Base-by-base conservation (phyloP, 2,113 vertebrate genomes). In the Gadus macrocephalus region DNA sequence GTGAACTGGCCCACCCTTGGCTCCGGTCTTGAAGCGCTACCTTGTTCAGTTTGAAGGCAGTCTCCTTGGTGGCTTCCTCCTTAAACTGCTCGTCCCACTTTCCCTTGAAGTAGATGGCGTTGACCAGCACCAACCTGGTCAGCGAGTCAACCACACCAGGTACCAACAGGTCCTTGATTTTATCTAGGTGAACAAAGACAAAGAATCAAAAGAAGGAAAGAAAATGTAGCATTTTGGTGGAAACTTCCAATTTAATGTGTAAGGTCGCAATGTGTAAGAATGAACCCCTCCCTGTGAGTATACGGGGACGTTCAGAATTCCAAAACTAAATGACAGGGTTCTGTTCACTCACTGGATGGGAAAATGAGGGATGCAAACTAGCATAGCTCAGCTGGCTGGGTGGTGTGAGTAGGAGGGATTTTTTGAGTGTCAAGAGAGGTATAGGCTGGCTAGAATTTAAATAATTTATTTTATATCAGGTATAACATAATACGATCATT, bases 31-130 rank as follows among this genome's bases (percentile, higher is more conserved):
- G 20, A 4, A 15, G 3, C 22, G 6, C 11, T 80, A 91, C 91
- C 88, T 89, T 88, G 82, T 73, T 90, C 16, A 90, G 0, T 49
- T 64, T 76, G 83, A 98, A 98, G 0, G 76, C 73, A n/a, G 65
- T 27, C 11, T 95, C 88, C 0, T 0, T 22, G 5, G 96, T 98
- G 14, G 31, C 0, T 0, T 14, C 20, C 73, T 85, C 77, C 5
- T 74, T 0, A 72, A 98, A 98, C 78, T 91, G 83, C 27, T 90
- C 88, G 73, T 91, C 84, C 96, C 96, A 98, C 59, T 75, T 89
- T 0, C 94, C 95, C 84, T 97, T 98, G 83, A 98, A 98, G 87
- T 98, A 98, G 86, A 98, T 92, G 76, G 96, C 96, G 0, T 97
- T 97, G 78, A 98, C 94, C 71, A 98, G 75, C 60, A 97, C 91